phyloP scores from a whole-genome alignment of 92 coral and sea anemone genomes.

The Scolanthus callimorphus region DNA sequence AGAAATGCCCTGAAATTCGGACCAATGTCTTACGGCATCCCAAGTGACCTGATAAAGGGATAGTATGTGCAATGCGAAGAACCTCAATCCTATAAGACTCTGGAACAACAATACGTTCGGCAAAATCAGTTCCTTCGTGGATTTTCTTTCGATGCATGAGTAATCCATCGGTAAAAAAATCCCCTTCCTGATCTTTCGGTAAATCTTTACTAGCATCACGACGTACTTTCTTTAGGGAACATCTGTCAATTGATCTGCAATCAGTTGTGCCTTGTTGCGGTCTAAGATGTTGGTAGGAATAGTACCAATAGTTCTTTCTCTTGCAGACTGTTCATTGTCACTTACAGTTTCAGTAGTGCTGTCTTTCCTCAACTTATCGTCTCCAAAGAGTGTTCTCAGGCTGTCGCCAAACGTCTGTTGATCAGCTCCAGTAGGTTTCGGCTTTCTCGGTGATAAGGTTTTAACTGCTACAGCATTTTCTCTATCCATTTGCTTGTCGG shows the following conservation, averaged over 20 bases:
- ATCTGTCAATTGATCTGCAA: too few species aligned
- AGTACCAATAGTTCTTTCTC: slow-evolving; percentile 30
- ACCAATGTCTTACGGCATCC: too few species aligned
- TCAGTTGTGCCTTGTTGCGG: too few species aligned
- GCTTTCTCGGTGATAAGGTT: slow-evolving; percentile 17
- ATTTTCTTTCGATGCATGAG: too few species aligned
- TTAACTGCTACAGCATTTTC: slow-evolving; percentile 35
- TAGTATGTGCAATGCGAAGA: too few species aligned
- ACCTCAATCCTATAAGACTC: too few species aligned
- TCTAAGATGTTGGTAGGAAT: too few species aligned
- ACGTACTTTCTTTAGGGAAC: slow-evolving; percentile 12
- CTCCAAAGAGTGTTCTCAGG: background rate
- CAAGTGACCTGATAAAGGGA: too few species aligned
- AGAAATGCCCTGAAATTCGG: too few species aligned
- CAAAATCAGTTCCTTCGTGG: too few species aligned
- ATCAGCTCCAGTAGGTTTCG: too few species aligned
- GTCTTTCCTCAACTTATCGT: background rate
- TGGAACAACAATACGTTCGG: too few species aligned
- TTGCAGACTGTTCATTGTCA: slow-evolving; percentile 22
- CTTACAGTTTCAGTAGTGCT: background rate
- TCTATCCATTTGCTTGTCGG: slow-evolving; percentile 36
- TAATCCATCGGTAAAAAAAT: slow-evolving; percentile 38
- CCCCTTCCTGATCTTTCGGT: slow-evolving; percentile 54
- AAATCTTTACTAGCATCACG: slow-evolving; percentile 6
- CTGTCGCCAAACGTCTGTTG: background rate